Conservation (phyloP, 2,113 vertebrate genomes). For the Hippolais icterina region DNA sequence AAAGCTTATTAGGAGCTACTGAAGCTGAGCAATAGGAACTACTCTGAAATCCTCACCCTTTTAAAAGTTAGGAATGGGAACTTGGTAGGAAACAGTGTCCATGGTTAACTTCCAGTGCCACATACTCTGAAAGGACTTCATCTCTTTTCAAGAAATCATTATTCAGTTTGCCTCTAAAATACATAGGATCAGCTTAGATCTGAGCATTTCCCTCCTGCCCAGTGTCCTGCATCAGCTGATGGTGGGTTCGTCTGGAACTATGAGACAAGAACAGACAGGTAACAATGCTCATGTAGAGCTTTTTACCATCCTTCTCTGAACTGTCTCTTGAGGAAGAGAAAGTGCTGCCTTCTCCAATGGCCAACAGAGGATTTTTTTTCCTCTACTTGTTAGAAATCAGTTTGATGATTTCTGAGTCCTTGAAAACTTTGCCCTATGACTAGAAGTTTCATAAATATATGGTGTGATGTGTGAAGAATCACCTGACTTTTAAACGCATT, state of each 20-base stretch:
- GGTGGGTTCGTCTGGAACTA: background rate
- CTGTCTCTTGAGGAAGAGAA: background rate
- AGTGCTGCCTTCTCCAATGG: background rate
- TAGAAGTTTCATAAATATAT: background rate
- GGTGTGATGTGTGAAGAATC: background rate
- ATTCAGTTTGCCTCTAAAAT: background rate
- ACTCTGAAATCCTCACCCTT: background rate
- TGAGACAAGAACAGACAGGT: background rate
- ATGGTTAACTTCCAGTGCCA: background rate
- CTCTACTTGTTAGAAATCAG: background rate
- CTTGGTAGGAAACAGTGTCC: background rate
- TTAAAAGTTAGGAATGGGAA: background rate
- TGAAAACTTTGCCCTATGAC: background rate
- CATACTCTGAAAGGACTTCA: accelerated
- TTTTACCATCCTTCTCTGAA: background rate
- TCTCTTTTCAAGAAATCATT: background rate
- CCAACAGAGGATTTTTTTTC: background rate
- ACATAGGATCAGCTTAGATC: background rate
- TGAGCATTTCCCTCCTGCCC: background rate
- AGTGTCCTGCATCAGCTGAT: background rate
- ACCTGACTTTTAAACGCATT: background rate
- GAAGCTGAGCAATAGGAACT: background rate
- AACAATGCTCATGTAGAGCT: background rate
- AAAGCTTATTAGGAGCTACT: background rate
- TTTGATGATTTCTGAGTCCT: background rate